Percentiles rank a stretch among this genome's conserved stretches.
Evolutionary conservation across 2,113 vertebrate species (phyloP).

Genomic region (Promerops cafer): DNA sequence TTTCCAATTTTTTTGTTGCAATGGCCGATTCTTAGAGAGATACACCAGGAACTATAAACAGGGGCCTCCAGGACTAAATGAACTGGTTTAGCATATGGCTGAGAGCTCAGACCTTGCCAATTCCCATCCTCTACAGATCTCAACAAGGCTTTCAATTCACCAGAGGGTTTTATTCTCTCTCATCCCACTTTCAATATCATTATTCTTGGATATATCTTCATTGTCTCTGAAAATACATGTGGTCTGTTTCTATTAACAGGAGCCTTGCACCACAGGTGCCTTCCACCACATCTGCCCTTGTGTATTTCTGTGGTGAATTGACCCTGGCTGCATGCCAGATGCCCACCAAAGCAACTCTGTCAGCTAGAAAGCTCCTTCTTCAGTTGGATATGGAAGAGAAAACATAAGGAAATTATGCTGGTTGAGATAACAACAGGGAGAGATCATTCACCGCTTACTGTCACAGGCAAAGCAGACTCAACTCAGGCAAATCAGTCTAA

Average conservation of each 20-base stretch:
- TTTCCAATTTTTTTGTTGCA: background rate
- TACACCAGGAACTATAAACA: background rate
- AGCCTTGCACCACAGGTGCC: background rate
- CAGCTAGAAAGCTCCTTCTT: background rate
- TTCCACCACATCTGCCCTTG: background rate
- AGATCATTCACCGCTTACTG: background rate
- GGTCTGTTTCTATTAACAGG: background rate
- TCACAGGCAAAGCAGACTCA: background rate
- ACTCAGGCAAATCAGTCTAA: background rate
- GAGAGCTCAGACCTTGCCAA: background rate
- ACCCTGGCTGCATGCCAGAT: background rate
- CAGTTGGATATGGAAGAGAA: background rate
- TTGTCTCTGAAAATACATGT: background rate
- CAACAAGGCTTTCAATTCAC: background rate
- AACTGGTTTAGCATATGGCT: background rate
- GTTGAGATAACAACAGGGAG: background rate
- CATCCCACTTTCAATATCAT: background rate
- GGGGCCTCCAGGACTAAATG: background rate
- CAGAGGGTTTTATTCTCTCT: background rate
- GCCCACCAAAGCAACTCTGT: background rate
- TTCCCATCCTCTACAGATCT: background rate
- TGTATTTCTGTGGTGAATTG: background rate
- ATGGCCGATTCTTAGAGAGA: background rate
- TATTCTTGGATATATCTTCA: background rate
- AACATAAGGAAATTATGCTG: background rate